A percentile compares a stretch with the other conserved stretches of the same genome.
These are phyloP conservation scores for Argyresthia goedartella DNA, from an alignment of 2,888 invertebrate genomes.

Conservation along the genomic window DNA sequence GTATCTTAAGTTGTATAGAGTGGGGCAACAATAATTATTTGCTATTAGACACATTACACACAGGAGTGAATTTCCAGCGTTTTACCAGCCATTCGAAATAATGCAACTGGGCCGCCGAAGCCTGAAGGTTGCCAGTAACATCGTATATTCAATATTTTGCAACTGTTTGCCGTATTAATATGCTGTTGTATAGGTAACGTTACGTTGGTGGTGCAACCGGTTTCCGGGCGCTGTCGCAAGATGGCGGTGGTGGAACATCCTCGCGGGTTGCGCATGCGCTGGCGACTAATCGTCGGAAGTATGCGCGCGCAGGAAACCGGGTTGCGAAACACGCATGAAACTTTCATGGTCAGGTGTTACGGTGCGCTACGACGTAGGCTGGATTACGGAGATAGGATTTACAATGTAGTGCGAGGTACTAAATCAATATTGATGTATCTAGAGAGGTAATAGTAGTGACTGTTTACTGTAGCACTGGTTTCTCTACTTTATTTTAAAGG, in stretches of 20 bases:
- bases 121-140: conserved; percentile 59
- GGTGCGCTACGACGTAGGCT: conserved; percentile 12
- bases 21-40: too few relatives aligned
- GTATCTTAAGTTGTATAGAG: too few relatives aligned
- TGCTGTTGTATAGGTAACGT: conserved; percentile 34
- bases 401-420: too few relatives aligned
- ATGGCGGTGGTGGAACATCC: conserved; percentile 37
- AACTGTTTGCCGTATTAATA: conserved; percentile 62
- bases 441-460: too few relatives aligned
- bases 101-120: conserved; percentile 49
- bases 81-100: conserved; percentile 24
- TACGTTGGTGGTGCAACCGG: conserved; percentile 47
- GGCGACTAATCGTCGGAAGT: conserved; percentile 58
- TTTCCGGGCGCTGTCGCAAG: conserved; percentile 36
- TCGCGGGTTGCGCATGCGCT: conserved; percentile 51
- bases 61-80: too few relatives aligned
- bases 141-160: conserved; percentile 56
- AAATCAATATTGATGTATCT: too few relatives aligned
- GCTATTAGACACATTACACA: too few relatives aligned
- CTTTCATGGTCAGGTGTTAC: conserved; percentile 20
- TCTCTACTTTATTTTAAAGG: too few relatives aligned
- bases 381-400: too few relatives aligned
- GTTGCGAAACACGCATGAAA: conserved; percentile 41
- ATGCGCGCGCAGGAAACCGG: conserved; percentile 37
- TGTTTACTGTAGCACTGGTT: too few relatives aligned